These are phyloP conservation scores for Agapetus fuscipes DNA, from an alignment of 2,888 invertebrate genomes.

Conservation along the genomic window DNA sequence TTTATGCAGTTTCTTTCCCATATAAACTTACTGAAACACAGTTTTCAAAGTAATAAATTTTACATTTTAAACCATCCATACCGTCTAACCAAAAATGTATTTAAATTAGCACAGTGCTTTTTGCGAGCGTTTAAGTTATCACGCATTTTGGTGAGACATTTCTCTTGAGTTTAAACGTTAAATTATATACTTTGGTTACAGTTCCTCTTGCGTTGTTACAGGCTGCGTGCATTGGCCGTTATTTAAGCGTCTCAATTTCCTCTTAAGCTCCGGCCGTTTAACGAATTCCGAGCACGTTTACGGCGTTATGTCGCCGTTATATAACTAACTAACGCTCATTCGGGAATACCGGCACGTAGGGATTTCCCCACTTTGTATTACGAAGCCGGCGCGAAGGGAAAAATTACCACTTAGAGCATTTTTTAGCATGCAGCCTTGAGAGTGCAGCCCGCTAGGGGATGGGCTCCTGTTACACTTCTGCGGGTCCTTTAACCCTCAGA, in stretches of 20 bases:
- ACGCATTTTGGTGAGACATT: no score
- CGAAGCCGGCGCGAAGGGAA: constrained; percentile 12
- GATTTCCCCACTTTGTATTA: constrained; percentile 18
- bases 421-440: constrained; percentile 13
- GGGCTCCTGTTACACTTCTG: neutral
- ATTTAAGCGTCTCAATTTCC: constrained; percentile 21
- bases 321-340: constrained; percentile 19
- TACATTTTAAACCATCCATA: no score
- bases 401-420: constrained; percentile 19
- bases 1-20: no score
- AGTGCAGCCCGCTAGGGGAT: constrained; percentile 2
- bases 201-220: neutral
- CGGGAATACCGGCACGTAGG: constrained; percentile 19
- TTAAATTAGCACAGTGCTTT: no score
- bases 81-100: no score
- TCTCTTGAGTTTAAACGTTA: no score
- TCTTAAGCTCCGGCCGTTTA: constrained; percentile 12
- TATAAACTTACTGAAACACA: no score
- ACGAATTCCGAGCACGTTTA: constrained; percentile 18
- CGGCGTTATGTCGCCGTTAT: constrained; percentile 18
- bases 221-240: constrained; percentile 14
- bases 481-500: no score
- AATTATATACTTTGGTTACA: no score
- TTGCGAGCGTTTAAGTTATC: no score
- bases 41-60: no score